These are phyloP conservation scores for Eidolon dupreanum DNA, from an alignment of 2,797 vertebrate genomes.

Conservation along the genomic window DNA sequence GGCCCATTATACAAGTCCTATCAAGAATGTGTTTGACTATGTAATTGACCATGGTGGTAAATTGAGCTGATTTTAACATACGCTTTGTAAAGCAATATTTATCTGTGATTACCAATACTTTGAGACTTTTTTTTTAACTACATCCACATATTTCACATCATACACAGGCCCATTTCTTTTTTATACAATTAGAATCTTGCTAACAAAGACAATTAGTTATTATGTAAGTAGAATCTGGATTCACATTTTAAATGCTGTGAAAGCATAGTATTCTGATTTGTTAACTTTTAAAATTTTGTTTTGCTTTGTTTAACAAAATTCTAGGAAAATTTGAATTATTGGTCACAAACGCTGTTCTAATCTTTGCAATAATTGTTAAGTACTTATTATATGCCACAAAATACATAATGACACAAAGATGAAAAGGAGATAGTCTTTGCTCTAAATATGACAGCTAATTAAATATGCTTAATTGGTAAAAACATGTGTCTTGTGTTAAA, in stretches of 20 bases:
- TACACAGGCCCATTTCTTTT: background rate
- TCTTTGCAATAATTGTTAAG: background rate
- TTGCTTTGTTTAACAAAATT: background rate
- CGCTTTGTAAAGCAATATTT: constrained; percentile 49
- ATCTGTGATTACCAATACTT: constrained; percentile 56
- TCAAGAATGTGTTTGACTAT: constrained; percentile 71
- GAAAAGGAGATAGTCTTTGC: background rate
- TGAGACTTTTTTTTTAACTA: constrained; percentile 38
- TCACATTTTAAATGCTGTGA: constrained; percentile 8
- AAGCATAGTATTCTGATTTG: background rate
- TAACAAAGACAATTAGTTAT: background rate
- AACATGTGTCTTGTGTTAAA: background rate
- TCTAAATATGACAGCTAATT: background rate
- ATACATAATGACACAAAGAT: background rate
- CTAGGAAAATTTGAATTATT: background rate
- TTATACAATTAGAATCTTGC: constrained; percentile 31
- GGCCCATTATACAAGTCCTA: constrained; percentile 72
- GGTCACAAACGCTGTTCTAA: background rate
- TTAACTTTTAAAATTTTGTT: constrained; percentile 4
- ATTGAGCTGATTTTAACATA: constrained; percentile 60
- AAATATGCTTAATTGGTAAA: background rate
- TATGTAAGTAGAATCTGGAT: background rate
- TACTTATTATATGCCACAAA: background rate
- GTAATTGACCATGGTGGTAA: constrained; percentile 68
- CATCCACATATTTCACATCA: constrained; percentile 50